phyloP scores from a whole-genome alignment of 2,888 invertebrate genomes.

The Amorpha juglandis region DNA sequence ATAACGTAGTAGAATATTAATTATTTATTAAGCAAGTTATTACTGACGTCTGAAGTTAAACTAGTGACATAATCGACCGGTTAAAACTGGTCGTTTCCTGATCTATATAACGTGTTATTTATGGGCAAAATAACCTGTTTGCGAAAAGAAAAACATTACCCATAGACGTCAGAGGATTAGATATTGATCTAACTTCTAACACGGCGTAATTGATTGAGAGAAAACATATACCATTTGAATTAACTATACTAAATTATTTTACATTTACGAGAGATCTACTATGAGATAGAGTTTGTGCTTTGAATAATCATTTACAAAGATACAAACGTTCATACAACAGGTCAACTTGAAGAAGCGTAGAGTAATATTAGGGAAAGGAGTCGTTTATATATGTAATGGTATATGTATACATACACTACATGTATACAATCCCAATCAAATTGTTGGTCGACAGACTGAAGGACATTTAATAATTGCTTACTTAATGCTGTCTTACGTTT shows the following conservation, averaged over 20 bases:
- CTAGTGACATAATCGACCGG: not conserved
- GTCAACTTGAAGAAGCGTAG: not conserved
- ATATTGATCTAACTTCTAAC: conserved; percentile 3
- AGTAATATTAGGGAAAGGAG: not conserved
- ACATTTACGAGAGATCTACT: conserved; percentile 22
- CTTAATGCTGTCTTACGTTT: too few relatives aligned
- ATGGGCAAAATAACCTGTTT: not conserved
- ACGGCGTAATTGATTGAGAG: not conserved
- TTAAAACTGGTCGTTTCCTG: conserved; percentile 8
- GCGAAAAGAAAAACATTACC: not conserved
- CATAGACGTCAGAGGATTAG: not conserved
- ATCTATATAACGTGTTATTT: not conserved
- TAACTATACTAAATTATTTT: conserved; percentile 8
- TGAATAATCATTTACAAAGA: conserved; percentile 12
- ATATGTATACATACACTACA: too few relatives aligned
- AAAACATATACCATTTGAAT: not conserved
- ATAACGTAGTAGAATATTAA: conserved; percentile 2
- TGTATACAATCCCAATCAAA: too few relatives aligned
- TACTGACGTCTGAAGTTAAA: conserved; percentile 14
- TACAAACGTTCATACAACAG: conserved; percentile 2
- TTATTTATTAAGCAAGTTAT: conserved; percentile 1
- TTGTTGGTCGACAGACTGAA: not conserved
- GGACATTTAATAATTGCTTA: not conserved
- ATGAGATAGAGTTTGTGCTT: conserved; percentile 22
- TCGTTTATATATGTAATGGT: not conserved